These are phyloP conservation scores for Drosophila nr. medialis DNA, from an alignment of 2,888 invertebrate species.

Conservation along the genomic window DNA sequence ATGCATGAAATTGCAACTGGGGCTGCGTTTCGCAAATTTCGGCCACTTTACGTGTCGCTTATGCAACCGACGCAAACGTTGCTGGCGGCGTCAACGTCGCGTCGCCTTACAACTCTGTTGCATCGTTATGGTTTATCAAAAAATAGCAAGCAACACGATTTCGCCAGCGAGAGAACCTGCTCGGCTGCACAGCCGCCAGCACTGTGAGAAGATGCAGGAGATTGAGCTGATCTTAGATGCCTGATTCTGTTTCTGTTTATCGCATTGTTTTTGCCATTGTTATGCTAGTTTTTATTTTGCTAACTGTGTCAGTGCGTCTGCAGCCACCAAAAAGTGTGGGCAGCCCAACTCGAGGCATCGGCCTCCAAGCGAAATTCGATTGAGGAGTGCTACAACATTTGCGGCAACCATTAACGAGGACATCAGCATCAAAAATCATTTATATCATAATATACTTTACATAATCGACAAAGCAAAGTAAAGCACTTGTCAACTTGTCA, in stretches of 20 bases:
- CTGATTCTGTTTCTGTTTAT: slow-evolving; percentile 3
- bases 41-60: slow-evolving; percentile 68
- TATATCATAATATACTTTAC: slow-evolving; percentile 37
- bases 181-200: slow-evolving; percentile 26
- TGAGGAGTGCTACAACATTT: slow-evolving; percentile 39
- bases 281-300: slow-evolving; percentile 19
- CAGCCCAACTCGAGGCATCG: slow-evolving; percentile 1
- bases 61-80: slow-evolving; percentile 54
- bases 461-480: slow-evolving; percentile 45
- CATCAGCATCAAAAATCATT: slow-evolving; percentile 12
- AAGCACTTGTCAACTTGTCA: slow-evolving; percentile 66
- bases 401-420: slow-evolving; percentile 20
- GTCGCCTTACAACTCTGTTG: slow-evolving; percentile 8
- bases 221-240: slow-evolving; percentile 24
- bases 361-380: slow-evolving; percentile 47
- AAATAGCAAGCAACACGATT: slow-evolving; percentile 42
- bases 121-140: slow-evolving; percentile 72
- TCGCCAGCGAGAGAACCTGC: slow-evolving; percentile 52
- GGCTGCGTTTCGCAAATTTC: slow-evolving; percentile 78
- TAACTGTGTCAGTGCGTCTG: slow-evolving; percentile 61
- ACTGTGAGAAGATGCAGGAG: slow-evolving; percentile 17
- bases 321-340: slow-evolving; percentile 27
- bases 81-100: slow-evolving; percentile 24
- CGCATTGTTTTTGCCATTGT: slow-evolving; percentile 35
- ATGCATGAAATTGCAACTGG: slow-evolving; percentile 78